A percentile compares a stretch with the other conserved stretches of the same genome.
These are phyloP conservation scores for Neomonachus schauinslandi DNA, from an alignment of 2,113 vertebrate species.

Conservation along the genomic window DNA sequence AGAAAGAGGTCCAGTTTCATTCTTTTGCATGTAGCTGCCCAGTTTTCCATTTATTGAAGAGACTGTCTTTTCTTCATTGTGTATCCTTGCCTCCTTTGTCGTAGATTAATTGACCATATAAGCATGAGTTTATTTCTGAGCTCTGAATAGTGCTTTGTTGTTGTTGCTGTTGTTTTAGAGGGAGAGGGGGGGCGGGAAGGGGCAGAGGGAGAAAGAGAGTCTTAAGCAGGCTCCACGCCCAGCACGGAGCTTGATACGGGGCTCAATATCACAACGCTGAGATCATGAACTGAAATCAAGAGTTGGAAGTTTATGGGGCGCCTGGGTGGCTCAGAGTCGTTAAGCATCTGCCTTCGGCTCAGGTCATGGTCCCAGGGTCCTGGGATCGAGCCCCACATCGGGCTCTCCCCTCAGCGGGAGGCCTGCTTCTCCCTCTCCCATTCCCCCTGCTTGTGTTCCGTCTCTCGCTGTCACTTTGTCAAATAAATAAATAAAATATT, in stretches of 20 bases:
- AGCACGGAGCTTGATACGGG: neutral
- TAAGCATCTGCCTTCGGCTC: too few species aligned
- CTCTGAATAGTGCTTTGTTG: neutral
- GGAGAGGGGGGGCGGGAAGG: fast-evolving
- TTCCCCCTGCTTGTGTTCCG: too few species aligned
- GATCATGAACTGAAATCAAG: neutral
- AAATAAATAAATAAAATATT: too few species aligned
- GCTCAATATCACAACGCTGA: neutral
- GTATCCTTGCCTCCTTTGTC: neutral
- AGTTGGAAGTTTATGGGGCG: neutral
- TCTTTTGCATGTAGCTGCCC: neutral
- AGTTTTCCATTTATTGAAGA: neutral
- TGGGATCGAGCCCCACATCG: too few species aligned
- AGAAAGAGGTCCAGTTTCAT: neutral
- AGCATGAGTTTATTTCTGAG: neutral
- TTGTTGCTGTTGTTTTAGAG: neutral
- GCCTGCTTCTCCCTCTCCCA: too few species aligned
- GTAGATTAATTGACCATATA: neutral
- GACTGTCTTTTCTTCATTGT: neutral
- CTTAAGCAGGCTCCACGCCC: neutral
- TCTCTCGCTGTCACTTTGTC: too few species aligned
- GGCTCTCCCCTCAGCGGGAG: too few species aligned
- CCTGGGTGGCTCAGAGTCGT: too few species aligned
- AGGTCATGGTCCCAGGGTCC: too few species aligned
- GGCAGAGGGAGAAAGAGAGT: neutral